A percentile compares a stretch with the other conserved stretches of the same genome.
phyloP scores from a whole-genome alignment of 2,888 invertebrate genomes.

The Reticulitermes lucifugus region DNA sequence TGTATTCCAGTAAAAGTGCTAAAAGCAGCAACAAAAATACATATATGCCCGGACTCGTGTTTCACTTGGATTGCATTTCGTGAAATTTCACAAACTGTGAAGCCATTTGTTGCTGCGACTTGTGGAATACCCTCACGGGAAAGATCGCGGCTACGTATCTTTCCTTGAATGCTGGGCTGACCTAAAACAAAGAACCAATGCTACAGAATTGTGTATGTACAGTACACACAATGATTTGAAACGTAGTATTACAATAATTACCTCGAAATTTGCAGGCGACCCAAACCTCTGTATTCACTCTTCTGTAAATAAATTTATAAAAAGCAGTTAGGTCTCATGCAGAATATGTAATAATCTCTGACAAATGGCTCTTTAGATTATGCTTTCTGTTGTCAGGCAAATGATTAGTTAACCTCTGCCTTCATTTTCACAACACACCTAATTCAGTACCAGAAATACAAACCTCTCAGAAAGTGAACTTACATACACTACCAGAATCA shows the following conservation, averaged over 20 bases:
- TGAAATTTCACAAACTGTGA: constrained; percentile 64
- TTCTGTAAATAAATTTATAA: constrained; percentile 60
- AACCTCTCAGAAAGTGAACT: background rate
- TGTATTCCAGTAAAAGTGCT: constrained; percentile 63
- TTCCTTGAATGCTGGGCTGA: constrained; percentile 56
- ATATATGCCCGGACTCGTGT: constrained; percentile 64
- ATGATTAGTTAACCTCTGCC: background rate
- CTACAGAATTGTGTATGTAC: background rate
- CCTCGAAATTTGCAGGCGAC: constrained; percentile 65
- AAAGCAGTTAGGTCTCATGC: background rate
- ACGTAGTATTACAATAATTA: constrained; percentile 34
- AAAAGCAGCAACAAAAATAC: constrained; percentile 68
- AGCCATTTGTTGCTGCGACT: constrained; percentile 59
- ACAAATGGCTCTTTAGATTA: background rate
- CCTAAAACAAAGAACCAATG: constrained; percentile 46
- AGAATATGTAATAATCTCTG: background rate
- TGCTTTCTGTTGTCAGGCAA: background rate
- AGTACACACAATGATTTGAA: background rate
- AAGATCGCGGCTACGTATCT: constrained; percentile 53
- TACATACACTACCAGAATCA: background rate
- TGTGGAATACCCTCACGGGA: constrained; percentile 47
- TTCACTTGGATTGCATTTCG: constrained; percentile 65
- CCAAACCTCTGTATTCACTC: constrained; percentile 65
- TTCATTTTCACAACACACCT: background rate
- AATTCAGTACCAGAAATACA: background rate